These are phyloP conservation scores for Tragulus kanchil DNA, from an alignment of 2,113 vertebrate genomes.

Conservation along the genomic window DNA sequence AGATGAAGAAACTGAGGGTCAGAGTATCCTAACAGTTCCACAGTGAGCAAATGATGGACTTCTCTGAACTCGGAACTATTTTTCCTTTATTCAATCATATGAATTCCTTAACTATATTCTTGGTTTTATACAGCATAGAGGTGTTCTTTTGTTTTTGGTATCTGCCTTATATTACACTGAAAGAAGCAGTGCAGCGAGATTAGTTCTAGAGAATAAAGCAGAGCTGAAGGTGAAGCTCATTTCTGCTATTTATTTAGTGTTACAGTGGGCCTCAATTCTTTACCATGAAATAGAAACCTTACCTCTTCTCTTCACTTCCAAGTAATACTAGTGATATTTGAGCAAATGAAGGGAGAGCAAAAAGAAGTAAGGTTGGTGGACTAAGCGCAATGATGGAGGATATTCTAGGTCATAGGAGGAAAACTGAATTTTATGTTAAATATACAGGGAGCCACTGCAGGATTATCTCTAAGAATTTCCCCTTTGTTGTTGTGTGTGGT, in stretches of 20 bases:
- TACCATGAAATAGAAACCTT: neutral
- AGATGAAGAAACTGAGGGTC: neutral
- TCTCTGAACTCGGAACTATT: neutral
- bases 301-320: neutral
- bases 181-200: neutral
- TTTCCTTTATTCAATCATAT: neutral
- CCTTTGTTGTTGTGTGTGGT: neutral
- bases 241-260: neutral
- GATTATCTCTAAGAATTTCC: neutral
- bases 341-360: neutral
- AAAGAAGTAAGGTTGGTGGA: neutral
- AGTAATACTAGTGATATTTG: neutral
- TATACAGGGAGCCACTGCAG: neutral
- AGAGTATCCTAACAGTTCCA: neutral
- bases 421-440: neutral
- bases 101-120: neutral
- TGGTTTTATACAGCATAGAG: neutral
- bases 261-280: neutral
- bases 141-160: neutral
- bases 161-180: neutral
- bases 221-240: neutral
- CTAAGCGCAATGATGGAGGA: neutral
- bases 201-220: neutral
- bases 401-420: neutral
- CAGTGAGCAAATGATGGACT: neutral